Evolutionary conservation across 2,797 vertebrate genomes (phyloP), one percentile per base, ranked within the genome.

Genomic region (Acipenser oxyrinchus): DNA sequence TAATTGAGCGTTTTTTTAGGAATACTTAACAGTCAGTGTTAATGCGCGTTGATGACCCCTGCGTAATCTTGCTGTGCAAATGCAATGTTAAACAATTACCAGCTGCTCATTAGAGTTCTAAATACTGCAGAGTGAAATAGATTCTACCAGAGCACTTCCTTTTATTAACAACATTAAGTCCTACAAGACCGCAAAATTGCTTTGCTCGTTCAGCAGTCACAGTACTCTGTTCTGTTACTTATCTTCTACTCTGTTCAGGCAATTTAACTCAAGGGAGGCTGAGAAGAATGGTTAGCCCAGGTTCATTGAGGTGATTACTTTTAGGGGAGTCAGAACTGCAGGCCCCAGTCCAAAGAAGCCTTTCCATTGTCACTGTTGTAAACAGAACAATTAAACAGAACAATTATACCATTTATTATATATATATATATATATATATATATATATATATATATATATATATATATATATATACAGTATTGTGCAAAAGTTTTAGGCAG

Each of bases 1-100:
- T 49, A 63, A 51, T 63, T 67, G 60, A 49, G 50, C 52, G 52
- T 49, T 60, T 50, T 52, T 61, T 58, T 58, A 13, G 61, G 69
- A 18, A 7, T 61, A 65, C 53, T 66, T 65, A 51, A 57, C 63
- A 60, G 64, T 23, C 60, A 63, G 67, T 60, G 37, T 64, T 71
- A 57, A 65, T 62, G 48, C 18, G 8, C n/a, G 50, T 50, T 68
- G 58, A 55, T 69, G 67, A 63, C 12, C 4, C 60, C 1, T 15
- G 51, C 49, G 65, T 72, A 62, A 65, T 66, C 63, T 66, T 49
- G 64, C 12, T 50, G 49, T 50, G 10, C 51, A 15, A 58, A 64
- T 60, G 57, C 11, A 13, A 59, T 51, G 63, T 69, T 58, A 69
- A 63, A 68, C 37, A 63, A 62, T 48, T 1, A n/a, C 60, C 49